A percentile compares a stretch with the other conserved stretches of the same genome.
Evolutionary conservation across 1,140 invertebrate species (phyloP).

Genomic region (Alviniconcha marisindica): DNA sequence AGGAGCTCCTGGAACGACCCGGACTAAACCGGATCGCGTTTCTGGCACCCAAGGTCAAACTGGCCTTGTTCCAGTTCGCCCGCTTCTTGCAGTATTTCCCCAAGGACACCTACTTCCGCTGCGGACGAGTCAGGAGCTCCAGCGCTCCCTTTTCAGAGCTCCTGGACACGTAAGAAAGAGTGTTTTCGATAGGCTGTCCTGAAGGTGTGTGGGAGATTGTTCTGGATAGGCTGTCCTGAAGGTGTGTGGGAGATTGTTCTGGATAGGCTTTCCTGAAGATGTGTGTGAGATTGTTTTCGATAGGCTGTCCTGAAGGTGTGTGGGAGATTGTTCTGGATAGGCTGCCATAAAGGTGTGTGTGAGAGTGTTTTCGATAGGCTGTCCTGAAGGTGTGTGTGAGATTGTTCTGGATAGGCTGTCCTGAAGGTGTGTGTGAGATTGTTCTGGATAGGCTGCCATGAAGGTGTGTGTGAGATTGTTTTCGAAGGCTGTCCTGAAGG

Average conservation of each 20-base stretch:
- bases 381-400: not conserved
- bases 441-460: not conserved
- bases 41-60: conserved; percentile 25
- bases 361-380: not conserved
- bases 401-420: not conserved
- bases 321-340: not conserved
- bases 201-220: not conserved
- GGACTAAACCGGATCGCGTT: not conserved
- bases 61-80: conserved; percentile 6
- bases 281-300: too few species aligned
- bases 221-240: not conserved
- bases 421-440: not conserved
- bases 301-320: not conserved
- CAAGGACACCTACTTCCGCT: conserved; percentile 18
- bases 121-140: not conserved
- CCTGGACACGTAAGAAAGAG: not conserved
- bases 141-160: not conserved
- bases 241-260: not conserved
- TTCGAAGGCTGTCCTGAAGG: not conserved
- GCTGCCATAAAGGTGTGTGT: not conserved
- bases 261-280: not conserved
- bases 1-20: not conserved
- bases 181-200: not conserved
- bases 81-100: not conserved
- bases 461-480: not conserved